Base-by-base conservation (phyloP, 2,888 invertebrate species). In the Melieria picta region DNA sequence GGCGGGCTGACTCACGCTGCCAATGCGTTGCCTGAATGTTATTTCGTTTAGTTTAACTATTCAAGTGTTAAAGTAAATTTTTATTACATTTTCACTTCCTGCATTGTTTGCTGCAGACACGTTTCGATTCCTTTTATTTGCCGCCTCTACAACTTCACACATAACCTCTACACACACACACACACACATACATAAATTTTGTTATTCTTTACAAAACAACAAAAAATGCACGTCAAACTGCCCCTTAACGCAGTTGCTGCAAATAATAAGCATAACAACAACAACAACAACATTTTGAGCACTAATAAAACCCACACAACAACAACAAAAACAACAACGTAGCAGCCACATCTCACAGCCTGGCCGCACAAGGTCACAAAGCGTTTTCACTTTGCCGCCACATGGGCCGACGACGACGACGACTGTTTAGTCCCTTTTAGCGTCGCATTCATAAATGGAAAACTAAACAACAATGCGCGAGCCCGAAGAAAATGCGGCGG, bases 31-130 rank as follows among this genome's bases (percentile, higher is more conserved):
- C 30, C 30, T 30, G 30, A 30, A 30, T 57, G 48, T 57, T 60
- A 56, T 56, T 46, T 52, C 52, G 16, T 60, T 47, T 6, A 52
- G 11, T 61, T 43, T 11, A 63, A 71, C 63, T 55, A 66, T 66
- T 66, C 66, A 56, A 71, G 71, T 71, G 71, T 71, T 71, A 48
- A 63, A 71, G 55, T 62, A 66, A 57, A 71, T 57, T 71, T 71
- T 66, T 71, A 71, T 71, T 66, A 66, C 56, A 52, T 52, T 60
- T 60, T 52, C 57, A 57, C 48, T 48, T 43, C 42, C n/a, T 47
- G 56, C 16, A 9, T 58, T 16, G 1, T 61, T 61, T 60, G 60
- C 58, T 67, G 61, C 45, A 60, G 67, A 61, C 60, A 67, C 46
- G 30, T 43, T 52, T 67, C 61, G 7, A 1, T n/a, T 16, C 60